phyloP scores from a whole-genome alignment of 2,113 vertebrate species.

The Epinephelus fuscoguttatus region DNA sequence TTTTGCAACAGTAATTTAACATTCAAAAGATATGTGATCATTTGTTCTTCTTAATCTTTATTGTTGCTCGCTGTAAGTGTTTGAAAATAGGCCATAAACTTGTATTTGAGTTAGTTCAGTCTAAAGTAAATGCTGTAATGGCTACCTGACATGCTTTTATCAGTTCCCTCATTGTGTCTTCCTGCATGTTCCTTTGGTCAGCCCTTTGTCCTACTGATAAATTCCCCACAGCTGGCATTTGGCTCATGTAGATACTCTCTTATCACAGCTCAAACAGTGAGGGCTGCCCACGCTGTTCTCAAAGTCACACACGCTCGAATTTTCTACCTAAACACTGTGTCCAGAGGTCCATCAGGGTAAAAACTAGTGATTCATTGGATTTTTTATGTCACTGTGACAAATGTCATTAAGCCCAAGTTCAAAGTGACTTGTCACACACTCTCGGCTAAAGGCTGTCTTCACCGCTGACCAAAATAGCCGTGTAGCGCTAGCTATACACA shows the following conservation, averaged over 20 bases:
- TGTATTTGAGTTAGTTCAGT: neutral
- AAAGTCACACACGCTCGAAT: slow-evolving; percentile 6
- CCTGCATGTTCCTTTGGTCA: neutral
- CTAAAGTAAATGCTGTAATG: neutral
- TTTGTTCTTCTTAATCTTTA: neutral
- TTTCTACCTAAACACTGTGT: slow-evolving; percentile 6
- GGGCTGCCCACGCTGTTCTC: slow-evolving; percentile 30
- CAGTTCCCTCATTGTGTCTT: slow-evolving; percentile 17
- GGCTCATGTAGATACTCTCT: slow-evolving; percentile 52
- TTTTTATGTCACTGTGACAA: slow-evolving; percentile 58
- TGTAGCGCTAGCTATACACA: slow-evolving; percentile 16
- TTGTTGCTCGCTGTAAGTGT: neutral
- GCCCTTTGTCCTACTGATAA: slow-evolving; percentile 73
- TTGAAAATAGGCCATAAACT: neutral
- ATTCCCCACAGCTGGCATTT: slow-evolving; percentile 41
- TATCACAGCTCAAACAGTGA: slow-evolving; percentile 65
- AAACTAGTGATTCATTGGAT: neutral
- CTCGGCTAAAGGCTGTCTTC: neutral
- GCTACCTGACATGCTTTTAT: neutral
- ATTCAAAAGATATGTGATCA: neutral
- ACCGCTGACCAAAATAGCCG: slow-evolving; percentile 38
- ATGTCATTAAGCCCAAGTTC: slow-evolving; percentile 37
- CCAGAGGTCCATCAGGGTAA: neutral
- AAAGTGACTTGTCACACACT: slow-evolving; percentile 48
- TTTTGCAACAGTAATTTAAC: neutral